Percentiles rank a stretch among this genome's conserved stretches.
Evolutionary conservation across 2,888 invertebrate species (phyloP).

Genomic region (Acronicta alni): DNA sequence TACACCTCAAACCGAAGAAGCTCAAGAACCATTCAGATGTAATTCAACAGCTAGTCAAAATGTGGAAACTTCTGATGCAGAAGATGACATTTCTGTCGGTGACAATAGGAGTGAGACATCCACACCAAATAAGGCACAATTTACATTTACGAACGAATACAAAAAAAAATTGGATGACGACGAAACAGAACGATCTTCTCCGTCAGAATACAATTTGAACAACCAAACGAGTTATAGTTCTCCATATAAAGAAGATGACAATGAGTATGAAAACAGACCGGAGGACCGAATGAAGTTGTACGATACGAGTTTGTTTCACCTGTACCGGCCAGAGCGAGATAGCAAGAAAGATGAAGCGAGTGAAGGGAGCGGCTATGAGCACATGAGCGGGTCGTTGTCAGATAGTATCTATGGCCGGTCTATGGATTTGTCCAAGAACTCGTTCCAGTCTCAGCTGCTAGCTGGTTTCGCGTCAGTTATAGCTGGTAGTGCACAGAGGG

Average conservation of each 20-base stretch:
- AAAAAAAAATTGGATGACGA: slow-evolving; percentile 67
- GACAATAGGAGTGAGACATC: slow-evolving; percentile 84
- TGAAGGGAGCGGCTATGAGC: slow-evolving; percentile 70
- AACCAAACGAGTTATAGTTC: slow-evolving; percentile 76
- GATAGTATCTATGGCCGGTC: slow-evolving; percentile 82
- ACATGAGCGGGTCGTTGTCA: slow-evolving; percentile 69
- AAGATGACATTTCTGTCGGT: slow-evolving; percentile 84
- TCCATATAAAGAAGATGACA: slow-evolving; percentile 81
- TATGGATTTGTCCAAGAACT: slow-evolving; percentile 81
- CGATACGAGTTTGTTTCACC: slow-evolving; percentile 79
- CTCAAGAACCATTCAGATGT: slow-evolving; percentile 62
- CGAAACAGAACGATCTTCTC: slow-evolving; percentile 70
- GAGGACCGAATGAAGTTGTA: slow-evolving; percentile 80
- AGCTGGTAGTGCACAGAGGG: slow-evolving; percentile 79
- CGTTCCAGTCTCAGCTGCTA: slow-evolving; percentile 82
- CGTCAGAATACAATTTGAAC: slow-evolving; percentile 70
- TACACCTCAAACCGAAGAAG: slow-evolving; percentile 67
- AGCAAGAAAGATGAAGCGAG: slow-evolving; percentile 69
- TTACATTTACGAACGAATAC: slow-evolving; percentile 58
- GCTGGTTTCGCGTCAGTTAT: slow-evolving; percentile 85
- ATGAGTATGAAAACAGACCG: slow-evolving; percentile 71
- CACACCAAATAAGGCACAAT: slow-evolving; percentile 68
- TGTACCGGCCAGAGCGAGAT: slow-evolving; percentile 78
- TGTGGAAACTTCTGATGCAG: slow-evolving; percentile 74
- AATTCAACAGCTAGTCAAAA: slow-evolving; percentile 70